Conservation (phyloP, 2,888 invertebrate species). For the Cephus rjabovi region DNA sequence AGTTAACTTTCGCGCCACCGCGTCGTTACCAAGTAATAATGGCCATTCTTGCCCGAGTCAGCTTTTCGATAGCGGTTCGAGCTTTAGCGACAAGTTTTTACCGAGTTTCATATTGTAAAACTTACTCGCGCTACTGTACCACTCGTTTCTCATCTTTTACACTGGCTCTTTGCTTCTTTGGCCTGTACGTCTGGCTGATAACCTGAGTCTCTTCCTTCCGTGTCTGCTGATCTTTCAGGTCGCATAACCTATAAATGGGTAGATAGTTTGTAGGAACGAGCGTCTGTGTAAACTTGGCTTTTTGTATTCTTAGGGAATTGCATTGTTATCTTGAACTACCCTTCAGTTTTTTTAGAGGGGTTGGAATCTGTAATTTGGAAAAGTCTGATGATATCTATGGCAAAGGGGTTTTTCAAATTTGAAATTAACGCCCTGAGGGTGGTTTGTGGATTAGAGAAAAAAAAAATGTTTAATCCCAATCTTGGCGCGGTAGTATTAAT, state of each 20-base stretch:
- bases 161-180: background rate
- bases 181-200: background rate
- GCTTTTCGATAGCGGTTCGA: background rate
- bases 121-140: background rate
- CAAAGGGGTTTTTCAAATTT: background rate
- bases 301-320: background rate
- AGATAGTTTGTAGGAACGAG: background rate
- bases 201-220: background rate
- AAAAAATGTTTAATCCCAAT: too few relatives aligned
- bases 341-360: background rate
- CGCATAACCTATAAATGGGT: background rate
- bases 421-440: background rate
- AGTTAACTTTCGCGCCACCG: background rate
- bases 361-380: background rate
- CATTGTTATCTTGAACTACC: background rate
- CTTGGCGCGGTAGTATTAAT: too few relatives aligned
- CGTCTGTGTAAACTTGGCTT: background rate
- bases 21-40: slow-evolving; percentile 5
- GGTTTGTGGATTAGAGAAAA: background rate
- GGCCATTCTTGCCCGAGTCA: slow-evolving; percentile 3
- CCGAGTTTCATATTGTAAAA: background rate
- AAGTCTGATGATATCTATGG: background rate
- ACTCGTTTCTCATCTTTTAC: background rate
- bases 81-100: background rate
- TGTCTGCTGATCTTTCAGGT: background rate